Evolutionary conservation across 2,113 vertebrate species (phyloP).

Genomic region (Pachypanchax playfairii): DNA sequence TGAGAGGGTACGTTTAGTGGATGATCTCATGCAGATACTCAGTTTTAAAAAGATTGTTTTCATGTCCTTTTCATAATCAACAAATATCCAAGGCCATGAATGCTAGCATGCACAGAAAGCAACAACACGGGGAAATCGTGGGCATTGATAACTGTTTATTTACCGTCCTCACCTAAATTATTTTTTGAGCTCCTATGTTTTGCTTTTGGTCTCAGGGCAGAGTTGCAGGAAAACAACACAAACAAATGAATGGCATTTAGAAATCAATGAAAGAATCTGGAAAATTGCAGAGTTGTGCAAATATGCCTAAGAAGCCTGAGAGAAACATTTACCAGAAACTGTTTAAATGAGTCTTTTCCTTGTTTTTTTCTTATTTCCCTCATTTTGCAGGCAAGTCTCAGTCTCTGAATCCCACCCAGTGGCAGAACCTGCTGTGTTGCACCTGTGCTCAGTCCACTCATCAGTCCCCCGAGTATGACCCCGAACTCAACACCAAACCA

Average conservation of each 20-base stretch:
- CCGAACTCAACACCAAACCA: too few species aligned
- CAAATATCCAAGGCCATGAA: constrained; percentile 28
- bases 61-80: constrained; percentile 19
- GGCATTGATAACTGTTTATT: constrained; percentile 44
- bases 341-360: too few species aligned
- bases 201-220: too few species aligned
- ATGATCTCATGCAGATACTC: constrained; percentile 63
- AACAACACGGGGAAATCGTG: constrained; percentile 26
- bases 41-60: too few species aligned
- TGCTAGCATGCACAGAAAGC: constrained; percentile 13
- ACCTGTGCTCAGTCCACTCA: too few species aligned
- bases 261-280: neutral
- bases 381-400: too few species aligned
- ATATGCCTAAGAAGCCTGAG: too few species aligned
- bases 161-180: constrained; percentile 19
- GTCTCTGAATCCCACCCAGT: too few species aligned
- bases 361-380: too few species aligned
- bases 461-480: too few species aligned
- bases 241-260: neutral
- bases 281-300: neutral
- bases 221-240: too few species aligned
- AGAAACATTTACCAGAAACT: neutral
- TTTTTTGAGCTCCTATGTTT: constrained; percentile 37
- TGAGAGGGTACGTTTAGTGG: constrained; percentile 59
- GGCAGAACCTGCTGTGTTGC: too few species aligned